These are phyloP conservation scores for Trochalopteron elliotii DNA, from an alignment of 2,113 vertebrate species.

Conservation along the genomic window DNA sequence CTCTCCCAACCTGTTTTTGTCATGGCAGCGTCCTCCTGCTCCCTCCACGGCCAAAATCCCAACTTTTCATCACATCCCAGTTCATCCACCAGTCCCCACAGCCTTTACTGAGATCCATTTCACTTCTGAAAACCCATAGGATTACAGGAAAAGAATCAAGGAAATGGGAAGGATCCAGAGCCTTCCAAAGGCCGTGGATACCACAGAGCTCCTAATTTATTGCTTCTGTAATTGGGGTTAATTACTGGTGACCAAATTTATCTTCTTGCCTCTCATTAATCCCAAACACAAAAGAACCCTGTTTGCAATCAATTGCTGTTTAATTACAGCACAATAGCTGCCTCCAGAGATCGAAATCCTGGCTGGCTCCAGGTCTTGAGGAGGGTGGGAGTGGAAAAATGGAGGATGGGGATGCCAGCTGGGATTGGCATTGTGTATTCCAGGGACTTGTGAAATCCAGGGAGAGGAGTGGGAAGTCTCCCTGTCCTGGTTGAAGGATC, in stretches of 20 bases:
- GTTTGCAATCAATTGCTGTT: slow-evolving; percentile 69
- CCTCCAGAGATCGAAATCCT: slow-evolving; percentile 45
- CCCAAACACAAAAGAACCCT: slow-evolving; percentile 65
- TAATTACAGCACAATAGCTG: slow-evolving; percentile 64
- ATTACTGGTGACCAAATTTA: slow-evolving; percentile 71
- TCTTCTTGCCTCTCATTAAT: slow-evolving; percentile 65
- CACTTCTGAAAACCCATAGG: background rate
- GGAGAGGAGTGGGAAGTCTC: background rate
- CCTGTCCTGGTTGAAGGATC: background rate
- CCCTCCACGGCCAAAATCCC: background rate
- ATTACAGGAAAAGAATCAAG: background rate
- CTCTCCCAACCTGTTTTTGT: background rate
- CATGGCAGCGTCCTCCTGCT: background rate
- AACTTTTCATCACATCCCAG: background rate
- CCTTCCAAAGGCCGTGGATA: background rate
- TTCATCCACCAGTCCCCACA: background rate
- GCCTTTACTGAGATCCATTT: background rate
- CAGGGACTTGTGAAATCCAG: background rate
- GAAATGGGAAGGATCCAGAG: background rate
- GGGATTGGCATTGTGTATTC: background rate
- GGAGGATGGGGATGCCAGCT: background rate
- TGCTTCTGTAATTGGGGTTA: slow-evolving; percentile 71
- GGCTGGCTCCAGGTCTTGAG: background rate
- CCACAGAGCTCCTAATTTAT: slow-evolving; percentile 39
- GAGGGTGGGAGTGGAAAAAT: background rate